phyloP scores from a whole-genome alignment of 1,140 invertebrate genomes.

The Papilio polytes region DNA sequence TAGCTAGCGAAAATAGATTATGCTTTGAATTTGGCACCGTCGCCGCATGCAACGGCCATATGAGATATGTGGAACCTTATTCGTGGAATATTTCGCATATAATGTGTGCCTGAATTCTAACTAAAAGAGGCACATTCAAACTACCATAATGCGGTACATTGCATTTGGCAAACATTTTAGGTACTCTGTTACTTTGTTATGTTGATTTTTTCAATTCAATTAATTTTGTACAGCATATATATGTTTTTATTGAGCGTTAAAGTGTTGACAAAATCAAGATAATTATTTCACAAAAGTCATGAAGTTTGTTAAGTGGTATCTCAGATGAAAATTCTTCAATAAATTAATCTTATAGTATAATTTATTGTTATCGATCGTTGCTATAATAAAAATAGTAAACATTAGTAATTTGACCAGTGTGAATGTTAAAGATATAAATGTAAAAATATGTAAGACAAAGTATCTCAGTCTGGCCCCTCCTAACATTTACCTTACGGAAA shows the following conservation, averaged over 20 bases:
- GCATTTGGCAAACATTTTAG: not conserved
- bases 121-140: constrained; percentile 28
- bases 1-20: constrained; percentile 79
- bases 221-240: not conserved
- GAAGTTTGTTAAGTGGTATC: too few relatives aligned
- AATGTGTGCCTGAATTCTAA: constrained; percentile 31
- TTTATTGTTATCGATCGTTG: not conserved
- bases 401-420: not conserved
- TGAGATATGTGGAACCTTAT: constrained; percentile 41
- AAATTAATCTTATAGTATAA: not conserved
- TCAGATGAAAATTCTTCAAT: too few relatives aligned
- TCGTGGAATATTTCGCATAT: constrained; percentile 25
- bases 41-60: constrained; percentile 54
- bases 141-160: not conserved
- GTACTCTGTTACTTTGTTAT: not conserved
- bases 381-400: not conserved
- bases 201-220: not conserved
- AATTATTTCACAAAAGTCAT: too few relatives aligned
- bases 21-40: constrained; percentile 68
- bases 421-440: constrained; percentile 9
- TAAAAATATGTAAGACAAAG: not conserved
- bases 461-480: not conserved
- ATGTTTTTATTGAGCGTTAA: not conserved
- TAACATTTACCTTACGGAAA: constrained; percentile 48
- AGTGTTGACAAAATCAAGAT: too few relatives aligned